Percentiles rank a stretch among this genome's conserved stretches.
These are phyloP conservation scores for Pyrrhosoma nymphula DNA, from an alignment of 2,888 invertebrate species.

Conservation along the genomic window DNA sequence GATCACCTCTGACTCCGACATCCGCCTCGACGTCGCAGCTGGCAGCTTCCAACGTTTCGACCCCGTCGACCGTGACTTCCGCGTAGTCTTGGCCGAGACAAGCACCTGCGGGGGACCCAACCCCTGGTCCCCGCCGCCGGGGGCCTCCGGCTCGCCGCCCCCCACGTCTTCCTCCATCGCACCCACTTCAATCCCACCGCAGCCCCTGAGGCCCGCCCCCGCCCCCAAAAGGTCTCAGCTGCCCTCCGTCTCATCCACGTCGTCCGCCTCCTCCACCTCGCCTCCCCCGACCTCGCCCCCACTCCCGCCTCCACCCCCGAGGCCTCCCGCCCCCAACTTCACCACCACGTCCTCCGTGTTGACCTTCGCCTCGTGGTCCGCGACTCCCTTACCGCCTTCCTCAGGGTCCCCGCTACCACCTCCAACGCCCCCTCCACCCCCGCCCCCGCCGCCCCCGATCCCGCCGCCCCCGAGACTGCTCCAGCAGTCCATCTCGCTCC, in stretches of 20 bases:
- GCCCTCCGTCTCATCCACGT: background rate
- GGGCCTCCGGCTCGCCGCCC: constrained; percentile 4
- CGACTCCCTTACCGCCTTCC: constrained; percentile 4
- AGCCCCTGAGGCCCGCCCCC: constrained; percentile 48
- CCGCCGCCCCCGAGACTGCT: constrained; percentile 16
- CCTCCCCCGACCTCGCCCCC: constrained; percentile 62
- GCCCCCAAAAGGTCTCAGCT: background rate
- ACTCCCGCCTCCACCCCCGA: constrained; percentile 42
- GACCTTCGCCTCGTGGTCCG: constrained; percentile 37
- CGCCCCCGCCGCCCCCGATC: constrained; percentile 5
- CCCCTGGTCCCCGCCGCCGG: background rate
- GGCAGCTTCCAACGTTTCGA: constrained; percentile 83
- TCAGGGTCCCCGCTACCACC: background rate
- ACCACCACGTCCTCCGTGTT: background rate
- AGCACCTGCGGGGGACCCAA: background rate
- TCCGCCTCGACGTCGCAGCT: background rate
- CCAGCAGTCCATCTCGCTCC: background rate
- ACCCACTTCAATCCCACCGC: constrained; percentile 51
- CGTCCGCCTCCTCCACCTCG: constrained; percentile 32
- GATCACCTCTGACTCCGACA: constrained; percentile 49
- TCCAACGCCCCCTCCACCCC: constrained; percentile 4
- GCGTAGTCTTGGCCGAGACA: constrained; percentile 38
- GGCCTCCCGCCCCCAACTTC: constrained; percentile 42
- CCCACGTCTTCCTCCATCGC: constrained; percentile 29
- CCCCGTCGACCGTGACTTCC: constrained; percentile 80